phyloP scores from a whole-genome alignment of 2,888 invertebrate genomes.

The Nomada fabriciana region DNA sequence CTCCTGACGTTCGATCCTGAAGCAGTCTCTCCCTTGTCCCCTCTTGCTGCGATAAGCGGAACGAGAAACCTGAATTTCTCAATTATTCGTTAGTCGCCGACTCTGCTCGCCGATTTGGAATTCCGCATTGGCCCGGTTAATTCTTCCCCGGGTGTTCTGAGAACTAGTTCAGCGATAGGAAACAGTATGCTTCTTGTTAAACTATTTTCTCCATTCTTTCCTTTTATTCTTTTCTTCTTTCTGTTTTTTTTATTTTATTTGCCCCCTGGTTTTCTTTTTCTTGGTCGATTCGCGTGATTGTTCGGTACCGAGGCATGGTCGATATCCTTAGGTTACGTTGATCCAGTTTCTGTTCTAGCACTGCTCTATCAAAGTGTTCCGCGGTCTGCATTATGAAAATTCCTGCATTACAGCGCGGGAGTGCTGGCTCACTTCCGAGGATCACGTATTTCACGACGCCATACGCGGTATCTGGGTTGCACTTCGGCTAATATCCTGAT shows the following conservation, averaged over 20 bases:
- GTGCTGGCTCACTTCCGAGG: neutral
- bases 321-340: neutral
- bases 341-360: conserved; percentile 20
- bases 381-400: conserved; percentile 24
- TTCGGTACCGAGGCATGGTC: neutral
- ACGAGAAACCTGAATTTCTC: conserved; percentile 48
- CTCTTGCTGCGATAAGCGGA: conserved; percentile 13
- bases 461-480: conserved; percentile 15
- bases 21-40: neutral
- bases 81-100: conserved; percentile 37
- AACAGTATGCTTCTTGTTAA: no score
- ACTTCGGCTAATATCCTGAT: conserved; percentile 1
- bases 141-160: neutral
- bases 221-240: neutral
- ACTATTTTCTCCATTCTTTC: no score
- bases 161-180: neutral
- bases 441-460: conserved; percentile 8
- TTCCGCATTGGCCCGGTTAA: conserved; percentile 1
- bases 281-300: neutral
- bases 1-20: conserved; percentile 58
- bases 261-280: neutral
- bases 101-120: neutral
- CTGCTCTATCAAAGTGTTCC: conserved; percentile 23
- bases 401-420: neutral
- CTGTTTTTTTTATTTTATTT: neutral